Base-by-base conservation (phyloP, 2,888 invertebrate genomes). In the Neoscelio sp. region DNA sequence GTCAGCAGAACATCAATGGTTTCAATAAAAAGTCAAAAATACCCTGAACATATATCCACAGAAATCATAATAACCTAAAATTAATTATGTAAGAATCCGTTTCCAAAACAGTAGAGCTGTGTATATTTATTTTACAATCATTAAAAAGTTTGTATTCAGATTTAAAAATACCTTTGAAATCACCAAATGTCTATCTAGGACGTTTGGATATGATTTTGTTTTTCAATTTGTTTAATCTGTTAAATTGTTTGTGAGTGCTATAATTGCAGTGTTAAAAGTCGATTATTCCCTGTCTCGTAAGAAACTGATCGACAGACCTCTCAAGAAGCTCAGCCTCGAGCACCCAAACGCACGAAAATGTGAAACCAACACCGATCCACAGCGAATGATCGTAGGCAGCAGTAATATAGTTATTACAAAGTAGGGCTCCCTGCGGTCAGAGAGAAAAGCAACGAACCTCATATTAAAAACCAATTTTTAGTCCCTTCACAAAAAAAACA, bases 401-500 rank as follows among this genome's bases (percentile, higher is more conserved):
- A 85, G 84, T 90, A 90, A 90, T 90, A 90, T 90, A 90, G 90
- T 90, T 90, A 90, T 90, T 90, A 90, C 87, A 85, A 85, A 84
- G 85, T 85, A 81, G 82, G 84, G 82, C 82, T 83, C 83, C 84
- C 85, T 82, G 81, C 50, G 83, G 85, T 76, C 82, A 83, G 82
- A 86, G n/a, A n/a, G 87, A 86, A 88, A 87, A 89, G 89, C 87
- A 86, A 85, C 86, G 85, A 89, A 87, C 89, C 87, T 85, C 82
- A 86, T 86, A 90, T 90, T 90, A 90, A 90, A 89, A 90, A 90
- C 88, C 90, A 90, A 90, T 90, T 90, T 90, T 89, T 89, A 83
- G 87, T 84, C 84, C 86, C 87, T n/a, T n/a, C n/a, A n/a, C n/a
- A 86, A 88, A 90, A 89, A 60, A 89, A 87, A 87, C 85, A 87